Percentiles rank a stretch among this genome's conserved stretches.
These are phyloP conservation scores for Megaustenia siamemsis DNA, from an alignment of 2,888 invertebrate species.

Conservation along the genomic window DNA sequence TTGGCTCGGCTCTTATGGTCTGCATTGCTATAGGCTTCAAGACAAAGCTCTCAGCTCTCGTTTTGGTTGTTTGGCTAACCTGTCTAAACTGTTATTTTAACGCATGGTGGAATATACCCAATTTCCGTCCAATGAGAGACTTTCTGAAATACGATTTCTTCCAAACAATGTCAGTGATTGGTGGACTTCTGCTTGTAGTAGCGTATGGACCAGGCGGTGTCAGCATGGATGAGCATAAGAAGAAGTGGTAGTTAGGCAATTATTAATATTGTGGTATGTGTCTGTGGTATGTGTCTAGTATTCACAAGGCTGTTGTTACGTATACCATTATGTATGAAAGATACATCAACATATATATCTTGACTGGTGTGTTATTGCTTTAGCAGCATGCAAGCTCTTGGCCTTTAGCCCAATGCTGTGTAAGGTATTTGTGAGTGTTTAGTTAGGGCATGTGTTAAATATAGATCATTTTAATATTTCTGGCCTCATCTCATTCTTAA, in stretches of 20 bases:
- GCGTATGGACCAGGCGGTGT: slow-evolving; percentile 94
- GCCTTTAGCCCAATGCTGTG: too few species aligned
- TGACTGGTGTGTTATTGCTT: too few species aligned
- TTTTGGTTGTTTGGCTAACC: slow-evolving; percentile 92
- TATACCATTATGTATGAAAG: too few species aligned
- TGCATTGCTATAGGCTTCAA: slow-evolving; percentile 98
- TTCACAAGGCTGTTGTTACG: too few species aligned
- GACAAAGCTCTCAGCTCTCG: slow-evolving; percentile 97
- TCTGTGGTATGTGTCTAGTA: too few species aligned
- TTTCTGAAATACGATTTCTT: slow-evolving; percentile 99
- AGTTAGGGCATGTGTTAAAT: too few species aligned
- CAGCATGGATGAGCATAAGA: slow-evolving; percentile 99
- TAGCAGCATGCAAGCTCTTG: too few species aligned
- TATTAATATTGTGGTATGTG: too few species aligned
- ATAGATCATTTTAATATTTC: too few species aligned
- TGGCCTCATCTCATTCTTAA: too few species aligned
- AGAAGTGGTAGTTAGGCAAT: slow-evolving; percentile 88
- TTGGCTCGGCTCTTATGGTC: slow-evolving; percentile 95
- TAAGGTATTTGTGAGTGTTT: too few species aligned
- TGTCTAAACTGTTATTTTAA: slow-evolving; percentile 97
- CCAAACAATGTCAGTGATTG: slow-evolving; percentile 98
- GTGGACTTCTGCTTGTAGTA: slow-evolving; percentile 98
- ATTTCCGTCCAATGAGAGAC: slow-evolving; percentile 96
- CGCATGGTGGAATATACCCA: slow-evolving; percentile 98
- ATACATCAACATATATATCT: too few species aligned